Conservation (phyloP, 64 coral and sea anemone genomes). For the Montipora sp. region DNA sequence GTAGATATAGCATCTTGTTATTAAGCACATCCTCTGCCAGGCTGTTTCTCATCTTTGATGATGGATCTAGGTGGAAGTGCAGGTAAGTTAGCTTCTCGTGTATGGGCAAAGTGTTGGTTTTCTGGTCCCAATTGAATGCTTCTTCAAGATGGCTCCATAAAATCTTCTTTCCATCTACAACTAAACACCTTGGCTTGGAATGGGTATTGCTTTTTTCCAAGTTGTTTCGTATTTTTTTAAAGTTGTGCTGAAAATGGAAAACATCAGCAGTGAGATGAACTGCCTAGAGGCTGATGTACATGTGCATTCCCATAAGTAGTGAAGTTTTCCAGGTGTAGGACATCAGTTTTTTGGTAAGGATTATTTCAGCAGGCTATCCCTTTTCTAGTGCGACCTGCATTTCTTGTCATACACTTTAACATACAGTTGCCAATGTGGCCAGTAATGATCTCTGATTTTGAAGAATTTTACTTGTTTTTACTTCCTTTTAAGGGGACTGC, state of each 20-base stretch:
- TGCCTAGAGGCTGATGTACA: too few relatives aligned
- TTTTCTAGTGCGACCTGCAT: too few relatives aligned
- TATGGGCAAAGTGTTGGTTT: not conserved
- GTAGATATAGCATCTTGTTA: conserved; percentile 30
- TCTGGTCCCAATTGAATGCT: conserved; percentile 42
- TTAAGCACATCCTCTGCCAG: conserved; percentile 42
- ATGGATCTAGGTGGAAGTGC: conserved; percentile 33
- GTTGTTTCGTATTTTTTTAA: conserved; percentile 59
- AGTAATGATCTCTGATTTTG: too few relatives aligned
- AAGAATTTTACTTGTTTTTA: too few relatives aligned
- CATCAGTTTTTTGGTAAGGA: too few relatives aligned
- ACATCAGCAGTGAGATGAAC: not conserved
- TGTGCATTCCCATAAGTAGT: too few relatives aligned
- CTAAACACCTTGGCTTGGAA: not conserved
- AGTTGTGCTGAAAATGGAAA: conserved; percentile 25
- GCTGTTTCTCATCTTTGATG: conserved; percentile 11
- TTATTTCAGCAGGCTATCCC: too few relatives aligned
- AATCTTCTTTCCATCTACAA: not conserved
- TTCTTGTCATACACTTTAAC: too few relatives aligned
- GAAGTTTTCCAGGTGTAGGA: too few relatives aligned
- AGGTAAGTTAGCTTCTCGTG: conserved; percentile 16
- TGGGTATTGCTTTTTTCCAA: conserved; percentile 25
- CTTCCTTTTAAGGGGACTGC: too few relatives aligned
- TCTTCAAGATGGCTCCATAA: conserved; percentile 8
- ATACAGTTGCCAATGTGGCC: too few relatives aligned